Evolutionary conservation across 2,797 vertebrate genomes (phyloP).

Genomic region (Pterois miles): DNA sequence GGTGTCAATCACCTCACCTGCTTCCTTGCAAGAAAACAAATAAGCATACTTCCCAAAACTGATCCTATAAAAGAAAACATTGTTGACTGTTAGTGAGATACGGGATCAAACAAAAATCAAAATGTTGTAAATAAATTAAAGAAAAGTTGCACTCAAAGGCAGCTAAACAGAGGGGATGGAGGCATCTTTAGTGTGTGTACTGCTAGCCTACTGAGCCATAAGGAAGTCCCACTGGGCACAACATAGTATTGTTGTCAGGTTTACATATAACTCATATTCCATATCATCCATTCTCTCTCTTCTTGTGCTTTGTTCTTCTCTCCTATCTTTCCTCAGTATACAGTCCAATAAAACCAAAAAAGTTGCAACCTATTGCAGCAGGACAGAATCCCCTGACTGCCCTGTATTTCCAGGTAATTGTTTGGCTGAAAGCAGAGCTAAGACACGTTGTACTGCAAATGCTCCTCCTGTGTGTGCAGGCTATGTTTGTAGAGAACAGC

Average conservation of each 20-base stretch:
- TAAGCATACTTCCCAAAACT: background rate
- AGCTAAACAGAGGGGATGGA: background rate
- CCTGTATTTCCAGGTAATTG: slow-evolving; percentile 44
- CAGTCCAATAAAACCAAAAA: slow-evolving; percentile 20
- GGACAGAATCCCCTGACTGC: slow-evolving; percentile 34
- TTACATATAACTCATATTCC: slow-evolving; percentile 14
- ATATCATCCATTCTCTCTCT: background rate
- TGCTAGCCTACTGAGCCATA: background rate
- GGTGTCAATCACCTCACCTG: background rate
- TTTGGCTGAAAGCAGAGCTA: slow-evolving; percentile 49
- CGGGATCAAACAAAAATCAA: background rate
- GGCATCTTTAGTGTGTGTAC: background rate
- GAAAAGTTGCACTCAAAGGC: background rate
- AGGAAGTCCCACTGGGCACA: background rate
- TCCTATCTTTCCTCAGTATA: background rate
- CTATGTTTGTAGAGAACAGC: slow-evolving; percentile 34
- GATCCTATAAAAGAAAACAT: background rate
- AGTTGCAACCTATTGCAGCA: slow-evolving; percentile 21
- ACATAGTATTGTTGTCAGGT: background rate
- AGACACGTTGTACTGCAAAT: slow-evolving; percentile 32
- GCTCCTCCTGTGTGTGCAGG: slow-evolving; percentile 29
- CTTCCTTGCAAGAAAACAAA: background rate
- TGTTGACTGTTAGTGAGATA: background rate
- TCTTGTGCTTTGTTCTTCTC: background rate
- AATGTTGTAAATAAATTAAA: background rate